Base-by-base conservation (phyloP, 92 coral and sea anemone genomes). In the Muricea muricata region DNA sequence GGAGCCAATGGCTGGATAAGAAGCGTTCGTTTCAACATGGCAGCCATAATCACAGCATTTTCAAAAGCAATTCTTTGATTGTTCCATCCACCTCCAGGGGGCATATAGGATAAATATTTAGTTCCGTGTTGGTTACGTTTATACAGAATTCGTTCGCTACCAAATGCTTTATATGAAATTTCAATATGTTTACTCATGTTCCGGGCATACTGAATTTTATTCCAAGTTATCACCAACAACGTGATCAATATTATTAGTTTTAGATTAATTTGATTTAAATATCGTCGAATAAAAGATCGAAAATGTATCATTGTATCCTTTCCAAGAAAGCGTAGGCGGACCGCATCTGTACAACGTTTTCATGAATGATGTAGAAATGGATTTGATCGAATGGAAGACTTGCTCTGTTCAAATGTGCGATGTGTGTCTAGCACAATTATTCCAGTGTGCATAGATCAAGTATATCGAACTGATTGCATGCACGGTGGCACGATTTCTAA, bases 11-110 rank as follows among this genome's bases (percentile, higher is more conserved):
- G 98, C n/a, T 93, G 98, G 3, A 95, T 91, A 3, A 95, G 84
- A 5, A 95, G 93, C 24, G 95, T 93, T 79, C 98, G 86, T 46
- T 89, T 89, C 54, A 95, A 70, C 72, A 95, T 54, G 80, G 80
- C 87, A 7, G 98, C 98, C 13, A 95, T 76, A 60, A 95, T 81
- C 12, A 93, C 98, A 0, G 99, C 99, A 74, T 93, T 94, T 76
- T 97, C 99, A 54, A 97, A 87, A 46, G 99, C 99, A 39, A 97
- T 84, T 57, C 99, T 93, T 81, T 97, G 99, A 78, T 97, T 97
- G 70, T 97, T 97, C 99, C 99, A 97, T 28, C 99, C 99, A 14
- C 99, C 99, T 9, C 97, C 98, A 10, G 99, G 99, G 6, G 99
- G 99, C 72, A 93, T 98, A 78, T 97, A 97, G 30, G 97, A 88